Evolutionary conservation across 2,113 vertebrate genomes (phyloP).

Genomic region (Egretta garzetta): DNA sequence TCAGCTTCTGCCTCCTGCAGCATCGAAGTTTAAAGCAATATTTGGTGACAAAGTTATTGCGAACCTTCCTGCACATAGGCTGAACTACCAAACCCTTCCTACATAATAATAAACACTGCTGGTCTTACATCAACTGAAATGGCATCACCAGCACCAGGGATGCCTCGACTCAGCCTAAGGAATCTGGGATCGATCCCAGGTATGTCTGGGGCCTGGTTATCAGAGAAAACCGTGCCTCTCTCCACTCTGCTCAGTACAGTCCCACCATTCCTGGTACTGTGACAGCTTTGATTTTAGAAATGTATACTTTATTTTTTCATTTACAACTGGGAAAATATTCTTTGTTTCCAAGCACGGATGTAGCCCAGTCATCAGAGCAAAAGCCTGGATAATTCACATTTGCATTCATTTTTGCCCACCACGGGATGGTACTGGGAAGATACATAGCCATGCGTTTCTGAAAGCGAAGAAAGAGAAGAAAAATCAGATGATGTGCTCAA

Average conservation of each 20-base stretch:
- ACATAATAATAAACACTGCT: neutral
- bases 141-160: neutral
- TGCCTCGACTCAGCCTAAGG: neutral
- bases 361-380: neutral
- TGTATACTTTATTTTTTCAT: neutral
- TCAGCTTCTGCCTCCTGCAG: neutral
- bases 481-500: neutral
- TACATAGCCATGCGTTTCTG: neutral
- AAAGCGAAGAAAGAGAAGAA: neutral
- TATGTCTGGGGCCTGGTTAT: neutral
- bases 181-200: neutral
- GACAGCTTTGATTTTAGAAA: neutral
- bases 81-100: neutral
- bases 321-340: neutral
- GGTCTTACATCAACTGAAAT: neutral
- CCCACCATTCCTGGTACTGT: neutral
- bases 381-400: neutral
- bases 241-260: neutral
- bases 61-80: neutral
- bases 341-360: neutral
- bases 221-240: neutral
- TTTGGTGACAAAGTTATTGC: neutral
- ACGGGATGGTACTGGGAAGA: neutral
- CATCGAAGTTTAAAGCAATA: neutral
- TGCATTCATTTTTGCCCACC: neutral